A percentile compares a stretch with the other conserved stretches of the same genome.
These are phyloP conservation scores for Resseliella maxima DNA, from an alignment of 2,888 invertebrate genomes.

Conservation along the genomic window DNA sequence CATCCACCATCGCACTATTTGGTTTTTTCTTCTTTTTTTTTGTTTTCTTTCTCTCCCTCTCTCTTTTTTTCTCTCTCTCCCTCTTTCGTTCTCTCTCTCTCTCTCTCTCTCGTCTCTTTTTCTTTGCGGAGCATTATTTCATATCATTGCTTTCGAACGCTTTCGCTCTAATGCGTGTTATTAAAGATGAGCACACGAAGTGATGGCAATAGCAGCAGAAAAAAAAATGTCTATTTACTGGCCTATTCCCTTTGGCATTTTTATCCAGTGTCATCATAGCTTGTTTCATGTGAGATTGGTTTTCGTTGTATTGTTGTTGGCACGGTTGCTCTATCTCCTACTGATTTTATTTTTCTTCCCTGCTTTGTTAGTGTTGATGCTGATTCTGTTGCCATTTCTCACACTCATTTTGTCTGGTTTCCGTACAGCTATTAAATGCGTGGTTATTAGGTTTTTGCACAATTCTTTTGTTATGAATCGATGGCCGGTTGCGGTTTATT, in stretches of 20 bases:
- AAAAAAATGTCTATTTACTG: not conserved
- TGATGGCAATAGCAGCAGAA: not conserved
- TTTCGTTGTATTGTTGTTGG: not conserved
- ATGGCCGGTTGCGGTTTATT: not conserved
- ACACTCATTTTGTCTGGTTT: not conserved
- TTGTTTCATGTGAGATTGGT: conserved; percentile 26
- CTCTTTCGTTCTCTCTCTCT: not conserved
- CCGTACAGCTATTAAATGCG: not conserved
- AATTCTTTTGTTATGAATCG: conserved; percentile 42
- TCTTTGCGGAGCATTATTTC: not conserved
- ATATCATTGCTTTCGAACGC: conserved; percentile 4
- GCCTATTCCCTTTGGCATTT: conserved; percentile 54
- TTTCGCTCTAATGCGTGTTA: conserved; percentile 42
- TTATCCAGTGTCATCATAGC: conserved; percentile 32
- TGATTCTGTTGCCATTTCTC: conserved; percentile 9
- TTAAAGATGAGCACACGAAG: conserved; percentile 42
- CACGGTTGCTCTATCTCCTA: not conserved
- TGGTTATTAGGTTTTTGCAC: conserved; percentile 10
- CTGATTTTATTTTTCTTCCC: no score
- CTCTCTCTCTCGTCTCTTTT: not conserved
- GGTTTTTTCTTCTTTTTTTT: not conserved
- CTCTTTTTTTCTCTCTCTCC: no score
- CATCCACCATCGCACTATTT: not conserved
- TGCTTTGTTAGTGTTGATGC: not conserved
- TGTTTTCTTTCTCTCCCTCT: not conserved